Evolutionary conservation across 1,140 invertebrate genomes (phyloP).

Genomic region (Bombus confusus): DNA sequence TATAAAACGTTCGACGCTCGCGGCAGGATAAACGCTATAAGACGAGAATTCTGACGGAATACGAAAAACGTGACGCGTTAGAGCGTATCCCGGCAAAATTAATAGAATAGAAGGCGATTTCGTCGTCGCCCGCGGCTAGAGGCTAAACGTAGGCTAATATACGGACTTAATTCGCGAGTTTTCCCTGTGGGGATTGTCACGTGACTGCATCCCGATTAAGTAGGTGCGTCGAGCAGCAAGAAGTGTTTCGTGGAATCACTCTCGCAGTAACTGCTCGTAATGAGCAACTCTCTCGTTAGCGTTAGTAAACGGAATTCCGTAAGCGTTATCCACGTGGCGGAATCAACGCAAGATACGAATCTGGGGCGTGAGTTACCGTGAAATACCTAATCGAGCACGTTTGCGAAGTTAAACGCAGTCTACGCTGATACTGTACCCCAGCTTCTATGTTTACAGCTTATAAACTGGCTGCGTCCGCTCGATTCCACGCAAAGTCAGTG

Average conservation of each 20-base stretch:
- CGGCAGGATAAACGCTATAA: too few relatives aligned
- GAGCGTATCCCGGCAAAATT: too few relatives aligned
- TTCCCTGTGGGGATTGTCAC: neutral
- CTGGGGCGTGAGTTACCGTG: neutral
- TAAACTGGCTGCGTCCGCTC: conserved; percentile 1
- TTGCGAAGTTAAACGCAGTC: conserved; percentile 54
- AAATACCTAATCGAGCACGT: conserved; percentile 60
- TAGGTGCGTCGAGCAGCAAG: conserved; percentile 23
- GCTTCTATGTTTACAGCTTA: neutral
- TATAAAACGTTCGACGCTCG: too few relatives aligned
- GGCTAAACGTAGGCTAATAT: neutral
- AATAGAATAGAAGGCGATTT: too few relatives aligned
- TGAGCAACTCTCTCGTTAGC: conserved; percentile 60
- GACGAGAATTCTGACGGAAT: too few relatives aligned
- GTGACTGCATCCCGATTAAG: conserved; percentile 38
- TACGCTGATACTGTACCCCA: neutral
- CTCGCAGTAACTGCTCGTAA: conserved; percentile 42
- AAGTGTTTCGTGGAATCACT: conserved; percentile 40
- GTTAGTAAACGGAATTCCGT: conserved; percentile 47
- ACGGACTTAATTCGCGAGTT: neutral
- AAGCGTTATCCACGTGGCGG: conserved; percentile 16
- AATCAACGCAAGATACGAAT: conserved; percentile 13
- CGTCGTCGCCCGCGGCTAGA: too few relatives aligned
- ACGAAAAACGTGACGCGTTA: too few relatives aligned
- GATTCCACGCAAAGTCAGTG: neutral